phyloP scores from a whole-genome alignment of 2,888 invertebrate genomes.

The Tenthredo livida region DNA sequence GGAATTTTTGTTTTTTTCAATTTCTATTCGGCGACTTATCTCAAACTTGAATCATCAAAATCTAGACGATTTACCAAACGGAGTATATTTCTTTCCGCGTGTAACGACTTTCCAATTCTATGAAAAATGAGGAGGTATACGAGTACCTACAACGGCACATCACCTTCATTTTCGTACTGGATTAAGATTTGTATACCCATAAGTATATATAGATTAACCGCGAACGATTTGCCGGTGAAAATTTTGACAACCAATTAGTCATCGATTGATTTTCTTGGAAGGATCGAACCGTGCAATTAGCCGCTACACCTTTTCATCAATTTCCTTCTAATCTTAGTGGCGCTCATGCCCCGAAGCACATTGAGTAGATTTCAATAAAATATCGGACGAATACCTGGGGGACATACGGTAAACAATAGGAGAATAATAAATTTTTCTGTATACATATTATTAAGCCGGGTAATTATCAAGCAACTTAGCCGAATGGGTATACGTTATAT shows the following conservation, averaged over 20 bases:
- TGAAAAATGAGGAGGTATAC: no score
- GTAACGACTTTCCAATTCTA: no score
- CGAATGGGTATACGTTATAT: neutral
- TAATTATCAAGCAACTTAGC: neutral
- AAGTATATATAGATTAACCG: neutral
- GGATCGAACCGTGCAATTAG: slow-evolving; percentile 42
- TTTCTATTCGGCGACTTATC: no score
- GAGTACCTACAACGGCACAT: no score
- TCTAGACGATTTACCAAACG: no score
- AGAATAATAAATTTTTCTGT: neutral
- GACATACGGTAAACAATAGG: neutral
- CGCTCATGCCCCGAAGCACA: neutral
- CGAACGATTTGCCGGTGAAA: slow-evolving; percentile 23
- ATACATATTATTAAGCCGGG: neutral
- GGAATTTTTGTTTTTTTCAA: no score
- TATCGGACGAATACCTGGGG: neutral
- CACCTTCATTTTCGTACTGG: no score
- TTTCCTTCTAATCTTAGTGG: neutral
- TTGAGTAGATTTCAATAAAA: slow-evolving; percentile 18
- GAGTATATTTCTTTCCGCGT: no score
- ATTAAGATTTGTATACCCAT: no score
- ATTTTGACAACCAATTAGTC: slow-evolving; percentile 42
- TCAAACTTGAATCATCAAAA: no score
- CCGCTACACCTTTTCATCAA: neutral
- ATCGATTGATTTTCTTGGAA: slow-evolving; percentile 51